Base-by-base conservation (phyloP, 1,140 invertebrate species). In the Sminthurinus signatus region DNA sequence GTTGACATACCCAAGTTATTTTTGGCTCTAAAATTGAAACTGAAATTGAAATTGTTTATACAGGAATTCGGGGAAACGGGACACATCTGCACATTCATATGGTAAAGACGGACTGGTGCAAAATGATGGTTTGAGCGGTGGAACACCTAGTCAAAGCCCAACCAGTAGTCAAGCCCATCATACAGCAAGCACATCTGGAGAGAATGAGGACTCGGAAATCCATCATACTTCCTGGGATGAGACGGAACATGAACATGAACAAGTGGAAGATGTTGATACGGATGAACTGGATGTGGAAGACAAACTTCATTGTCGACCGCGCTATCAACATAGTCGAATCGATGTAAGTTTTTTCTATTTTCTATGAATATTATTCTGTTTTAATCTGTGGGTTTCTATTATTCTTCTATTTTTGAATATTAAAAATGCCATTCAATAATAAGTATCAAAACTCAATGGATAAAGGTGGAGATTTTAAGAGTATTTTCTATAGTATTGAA, bases 71-170 rank as follows among this genome's bases (percentile, higher is more conserved):
- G 60, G 60, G 51, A 62, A 62, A 43, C 36, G 60, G 42, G 60
- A 62, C 27, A 32, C 60, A 42, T 21, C 58, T 10, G 46, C 58
- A 31, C 42, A 17, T 36, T 27, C 56, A n/a, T 59, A 59, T 42
- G 43, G 56, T 32, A 62, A 62, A 54, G 42, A 72, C 61, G 29
- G 72, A 65, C 43, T 63, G 65, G 58, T 64, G 64, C 28, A 75
- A 84, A 79, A 74, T 79, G 74, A 83, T 82, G 73, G 76, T 83
- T 10, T 83, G 81, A 2, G 79, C 0, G 21, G 21, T 48, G 21
- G 46, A 10, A 23, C 21, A 10, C n/a, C 10, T n/a, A n/a, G n/a
- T n/a, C n/a, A 10, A n/a, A 42, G 39, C n/a, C 44, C 17, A 21
- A n/a, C 17, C n/a, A 25, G 10, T 8, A 5, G 8, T n/a, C 17